Evolutionary conservation across 2,113 vertebrate genomes (phyloP).

Genomic region (Leptocoma aspasia): DNA sequence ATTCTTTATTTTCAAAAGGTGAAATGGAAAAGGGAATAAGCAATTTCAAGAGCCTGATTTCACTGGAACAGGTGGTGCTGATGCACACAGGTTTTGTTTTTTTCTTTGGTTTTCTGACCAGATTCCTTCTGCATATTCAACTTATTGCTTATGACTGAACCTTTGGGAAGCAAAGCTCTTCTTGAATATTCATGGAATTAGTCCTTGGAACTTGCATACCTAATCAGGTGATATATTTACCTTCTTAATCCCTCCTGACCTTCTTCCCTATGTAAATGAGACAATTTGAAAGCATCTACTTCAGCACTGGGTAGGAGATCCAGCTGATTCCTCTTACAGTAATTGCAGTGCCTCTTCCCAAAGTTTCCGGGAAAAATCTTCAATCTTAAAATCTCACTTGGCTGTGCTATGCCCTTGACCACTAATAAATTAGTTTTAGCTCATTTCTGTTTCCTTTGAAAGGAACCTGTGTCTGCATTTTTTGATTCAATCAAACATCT

Average conservation of each 20-base stretch:
- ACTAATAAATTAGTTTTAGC: not conserved
- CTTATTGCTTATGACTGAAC: not conserved
- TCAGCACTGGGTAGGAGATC: not conserved
- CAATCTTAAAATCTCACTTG: not conserved
- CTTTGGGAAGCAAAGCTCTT: not conserved
- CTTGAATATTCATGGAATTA: not conserved
- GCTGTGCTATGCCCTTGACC: not conserved
- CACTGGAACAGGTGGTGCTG: not conserved
- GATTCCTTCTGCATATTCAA: not conserved
- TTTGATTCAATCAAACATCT: not conserved
- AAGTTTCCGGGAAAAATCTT: not conserved
- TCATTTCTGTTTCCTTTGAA: not conserved
- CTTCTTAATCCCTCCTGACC: constrained; percentile 10
- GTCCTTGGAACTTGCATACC: not conserved
- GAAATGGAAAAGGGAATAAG: not conserved
- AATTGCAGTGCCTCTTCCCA: not conserved
- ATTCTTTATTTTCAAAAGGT: not conserved
- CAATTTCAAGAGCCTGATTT: not conserved
- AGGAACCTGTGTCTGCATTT: not conserved
- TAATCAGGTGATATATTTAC: not conserved
- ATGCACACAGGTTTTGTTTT: not conserved
- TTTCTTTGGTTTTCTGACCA: not conserved
- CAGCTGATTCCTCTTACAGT: not conserved
- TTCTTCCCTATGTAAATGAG: not conserved
- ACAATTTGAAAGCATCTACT: not conserved